Evolutionary conservation across 2,888 invertebrate genomes (phyloP), one percentile per base, ranked within the genome.

Genomic region (Tetragonisca angustula): DNA sequence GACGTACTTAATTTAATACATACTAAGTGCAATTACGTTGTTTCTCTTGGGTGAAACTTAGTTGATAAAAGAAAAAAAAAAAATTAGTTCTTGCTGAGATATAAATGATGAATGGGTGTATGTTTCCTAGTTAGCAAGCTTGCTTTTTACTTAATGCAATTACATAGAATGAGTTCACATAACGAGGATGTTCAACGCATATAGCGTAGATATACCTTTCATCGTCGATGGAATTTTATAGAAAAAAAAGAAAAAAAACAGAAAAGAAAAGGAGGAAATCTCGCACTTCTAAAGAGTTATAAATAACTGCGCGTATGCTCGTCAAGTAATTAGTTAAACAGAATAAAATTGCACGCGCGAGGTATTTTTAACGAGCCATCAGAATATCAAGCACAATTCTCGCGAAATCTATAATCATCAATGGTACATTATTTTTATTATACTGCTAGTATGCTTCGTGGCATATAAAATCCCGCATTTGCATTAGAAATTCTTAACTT

Each of bases 211-310:
- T 65, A 24, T 52, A 67, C 67, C 64, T 74, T 74, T 74, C 73
- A 74, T 74, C 61, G 61, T 72, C 73, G 24, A 74, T 74, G 32
- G 73, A 64, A 73, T 62, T 73, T 73, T 52, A 50, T 74, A 65
- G 43, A 15, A 24, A 15, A 52, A 59, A 59, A 13, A 24, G 15
- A 19, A 11, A 69, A 71, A 19, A n/a, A 62, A 50, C 27, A 61
- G 19, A 27, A 50, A 72, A 36, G 43, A 69, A 71, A 19, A 50
- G 50, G 62, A 50, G 32, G 11, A 49, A 50, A 73, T n/a, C 32
- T 54, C 43, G n/a, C 36, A 59, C 24, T 71, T 56, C 6, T 11
- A n/a, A 32, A 70, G n/a, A 27, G 54, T 19, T 56, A 71, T 71
- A 59, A 71, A 71, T 71, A 59, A 59, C 54, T 4, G 54, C 15